phyloP scores from a whole-genome alignment of 2,888 invertebrate species.

The Spatulosminthurus flaviceps region DNA sequence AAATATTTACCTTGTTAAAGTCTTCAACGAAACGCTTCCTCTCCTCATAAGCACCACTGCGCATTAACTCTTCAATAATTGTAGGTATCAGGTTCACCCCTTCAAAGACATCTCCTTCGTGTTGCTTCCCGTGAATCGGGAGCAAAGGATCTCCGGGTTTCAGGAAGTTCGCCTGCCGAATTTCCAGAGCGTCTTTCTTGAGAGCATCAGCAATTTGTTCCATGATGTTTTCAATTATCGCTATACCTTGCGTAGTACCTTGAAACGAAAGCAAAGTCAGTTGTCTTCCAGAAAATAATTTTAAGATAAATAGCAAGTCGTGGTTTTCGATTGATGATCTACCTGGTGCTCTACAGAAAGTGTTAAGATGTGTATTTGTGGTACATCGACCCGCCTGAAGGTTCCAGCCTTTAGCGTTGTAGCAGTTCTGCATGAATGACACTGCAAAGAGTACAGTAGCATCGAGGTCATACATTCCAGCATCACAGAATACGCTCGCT shows the following conservation, averaged over 20 bases:
- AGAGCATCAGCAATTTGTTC: conserved; percentile 66
- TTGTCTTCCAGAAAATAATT: not conserved
- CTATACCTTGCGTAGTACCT: conserved; percentile 66
- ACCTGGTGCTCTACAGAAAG: conserved; percentile 66
- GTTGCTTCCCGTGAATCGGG: conserved; percentile 46
- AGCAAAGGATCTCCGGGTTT: conserved; percentile 65
- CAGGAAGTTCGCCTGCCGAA: conserved; percentile 57
- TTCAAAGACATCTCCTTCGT: conserved; percentile 42
- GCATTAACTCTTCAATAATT: conserved; percentile 71
- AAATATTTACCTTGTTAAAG: conserved; percentile 74
- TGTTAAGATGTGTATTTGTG: conserved; percentile 67
- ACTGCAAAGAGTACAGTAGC: conserved; percentile 65
- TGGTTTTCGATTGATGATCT: no score
- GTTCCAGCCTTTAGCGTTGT: conserved; percentile 66
- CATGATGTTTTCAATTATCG: conserved; percentile 67
- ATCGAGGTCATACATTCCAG: conserved; percentile 70
- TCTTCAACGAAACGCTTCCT: conserved; percentile 70
- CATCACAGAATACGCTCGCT: conserved; percentile 68
- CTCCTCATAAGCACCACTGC: conserved; percentile 71
- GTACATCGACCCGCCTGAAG: conserved; percentile 65
- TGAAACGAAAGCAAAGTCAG: not conserved
- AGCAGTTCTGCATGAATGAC: conserved; percentile 67
- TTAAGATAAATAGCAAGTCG: no score
- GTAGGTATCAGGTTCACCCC: conserved; percentile 67
- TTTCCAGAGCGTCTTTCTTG: conserved; percentile 65